Evolutionary conservation across 1,140 invertebrate species (phyloP).

Genomic region (Polypedilum vanderplanki): DNA sequence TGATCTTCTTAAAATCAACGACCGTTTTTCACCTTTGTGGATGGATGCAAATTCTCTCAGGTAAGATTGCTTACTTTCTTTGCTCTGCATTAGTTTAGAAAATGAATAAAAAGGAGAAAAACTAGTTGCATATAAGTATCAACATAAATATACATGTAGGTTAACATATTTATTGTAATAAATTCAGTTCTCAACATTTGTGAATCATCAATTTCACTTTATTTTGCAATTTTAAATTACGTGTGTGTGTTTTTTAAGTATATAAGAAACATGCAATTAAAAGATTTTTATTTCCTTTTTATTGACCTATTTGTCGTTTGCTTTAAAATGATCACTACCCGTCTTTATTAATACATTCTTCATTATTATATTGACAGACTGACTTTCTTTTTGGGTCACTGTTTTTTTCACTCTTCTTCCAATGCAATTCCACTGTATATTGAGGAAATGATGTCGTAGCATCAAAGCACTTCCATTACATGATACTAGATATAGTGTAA

Average conservation of each 20-base stretch:
- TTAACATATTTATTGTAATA: background rate
- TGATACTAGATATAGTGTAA: background rate
- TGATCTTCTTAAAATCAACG: slow-evolving; percentile 90
- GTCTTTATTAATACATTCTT: too few species aligned
- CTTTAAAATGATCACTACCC: too few species aligned
- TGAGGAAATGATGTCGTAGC: slow-evolving; percentile 4
- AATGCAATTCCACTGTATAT: background rate
- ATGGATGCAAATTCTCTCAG: slow-evolving; percentile 88
- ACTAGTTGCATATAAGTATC: background rate
- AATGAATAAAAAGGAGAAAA: background rate
- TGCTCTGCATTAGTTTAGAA: background rate
- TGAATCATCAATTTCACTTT: background rate
- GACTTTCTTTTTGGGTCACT: background rate
- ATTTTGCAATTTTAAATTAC: background rate
- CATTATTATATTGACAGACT: too few species aligned
- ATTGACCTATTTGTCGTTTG: too few species aligned
- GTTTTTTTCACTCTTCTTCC: too few species aligned
- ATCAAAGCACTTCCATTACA: background rate
- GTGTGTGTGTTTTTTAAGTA: too few species aligned
- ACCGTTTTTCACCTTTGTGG: slow-evolving; percentile 89
- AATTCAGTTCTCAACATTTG: background rate
- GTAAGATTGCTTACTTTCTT: slow-evolving; percentile 50
- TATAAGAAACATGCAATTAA: too few species aligned
- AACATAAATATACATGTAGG: background rate
- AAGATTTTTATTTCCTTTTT: too few species aligned